Evolutionary conservation across 2,888 invertebrate species (phyloP), one percentile per base, ranked within the genome.

Genomic region (Pseudococcus viburni): DNA sequence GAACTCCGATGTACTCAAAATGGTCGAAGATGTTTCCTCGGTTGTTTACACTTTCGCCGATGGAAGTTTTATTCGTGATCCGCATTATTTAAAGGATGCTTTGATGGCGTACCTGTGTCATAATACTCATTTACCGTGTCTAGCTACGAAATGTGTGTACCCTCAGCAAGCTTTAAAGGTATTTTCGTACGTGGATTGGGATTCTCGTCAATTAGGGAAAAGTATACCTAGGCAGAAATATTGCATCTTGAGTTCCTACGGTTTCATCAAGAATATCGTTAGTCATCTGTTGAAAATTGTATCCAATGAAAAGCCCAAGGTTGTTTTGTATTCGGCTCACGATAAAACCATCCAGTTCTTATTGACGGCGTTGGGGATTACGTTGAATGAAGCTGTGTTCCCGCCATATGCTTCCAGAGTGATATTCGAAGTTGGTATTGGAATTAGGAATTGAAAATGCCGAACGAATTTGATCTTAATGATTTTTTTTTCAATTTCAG

Each of bases 311-410:
- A 94, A 94, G 89, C 95, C 95, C 0, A 95, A 95, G 90, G 93
- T 97, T 89, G 95, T 96, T 0, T 91, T 97, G 0, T 97, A 96
- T 91, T 98, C 98, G 0, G 98, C 98, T 0, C 98, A 98, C 90
- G 98, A 98, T 91, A 95, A 96, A 91, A 98, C 98, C 0, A 91
- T 98, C 59, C 96, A 97, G 90, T 96, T 97, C 90, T 92, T 98
- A 59, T 94, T 96, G 1, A 93, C 95, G 2, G 96, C 97, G 0
- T 91, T 98, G 84, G 97, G 98, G 0, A 92, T 97, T 4, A 93
- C 94, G 90, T 91, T 92, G 73, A 93, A 93, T 89, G 92, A 93
- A 84, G 91, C 92, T 19, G 94, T 95, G 17, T 93, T 95, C 89
- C 95, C 98, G 83, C 95, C 95, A 33, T 99, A 97, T 91, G 98